Evolutionary conservation across 2,797 vertebrate genomes (phyloP).

Genomic region (Alosa sapidissima): DNA sequence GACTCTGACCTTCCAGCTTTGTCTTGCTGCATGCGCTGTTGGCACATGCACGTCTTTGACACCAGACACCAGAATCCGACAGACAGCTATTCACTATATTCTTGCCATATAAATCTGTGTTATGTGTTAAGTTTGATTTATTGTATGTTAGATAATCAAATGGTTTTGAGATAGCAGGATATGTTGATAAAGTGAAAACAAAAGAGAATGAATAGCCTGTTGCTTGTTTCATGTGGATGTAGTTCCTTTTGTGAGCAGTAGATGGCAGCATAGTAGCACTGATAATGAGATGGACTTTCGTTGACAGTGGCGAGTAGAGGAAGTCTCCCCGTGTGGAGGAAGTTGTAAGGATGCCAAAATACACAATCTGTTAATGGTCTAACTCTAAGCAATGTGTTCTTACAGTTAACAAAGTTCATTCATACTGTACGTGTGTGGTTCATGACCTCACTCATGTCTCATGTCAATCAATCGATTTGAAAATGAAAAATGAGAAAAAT

Average conservation of each 20-base stretch:
- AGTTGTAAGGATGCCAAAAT: not conserved
- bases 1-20: constrained; percentile 1
- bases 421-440: no score
- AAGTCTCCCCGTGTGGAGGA: not conserved
- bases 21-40: not conserved
- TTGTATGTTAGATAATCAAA: not conserved
- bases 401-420: not conserved
- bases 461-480: no score
- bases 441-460: no score
- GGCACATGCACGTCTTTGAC: not conserved
- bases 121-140: no score
- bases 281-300: not conserved
- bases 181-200: not conserved
- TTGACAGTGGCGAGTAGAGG: not conserved
- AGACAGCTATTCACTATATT: no score
- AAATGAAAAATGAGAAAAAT: no score
- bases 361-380: not conserved
- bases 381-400: not conserved
- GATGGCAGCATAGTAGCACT: constrained; percentile 39
- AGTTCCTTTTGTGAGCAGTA: constrained; percentile 34
- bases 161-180: not conserved
- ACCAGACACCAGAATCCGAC: not conserved
- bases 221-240: not conserved
- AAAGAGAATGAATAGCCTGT: not conserved
- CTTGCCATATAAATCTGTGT: no score